Conservation (phyloP, 2,797 vertebrate species). For the Natrix natrix region DNA sequence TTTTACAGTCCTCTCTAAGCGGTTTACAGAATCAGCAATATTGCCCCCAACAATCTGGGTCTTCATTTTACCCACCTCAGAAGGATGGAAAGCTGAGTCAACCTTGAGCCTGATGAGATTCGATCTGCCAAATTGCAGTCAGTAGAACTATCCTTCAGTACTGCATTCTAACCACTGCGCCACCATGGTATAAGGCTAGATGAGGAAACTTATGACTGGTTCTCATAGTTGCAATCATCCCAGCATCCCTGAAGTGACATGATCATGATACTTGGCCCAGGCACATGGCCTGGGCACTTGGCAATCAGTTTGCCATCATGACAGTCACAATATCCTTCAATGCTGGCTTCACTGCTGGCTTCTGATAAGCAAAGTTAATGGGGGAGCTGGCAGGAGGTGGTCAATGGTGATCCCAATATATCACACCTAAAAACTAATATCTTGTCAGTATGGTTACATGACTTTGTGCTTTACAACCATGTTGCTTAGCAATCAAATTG, state of each 20-base stretch:
- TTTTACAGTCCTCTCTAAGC: no score
- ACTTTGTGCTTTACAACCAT: not conserved
- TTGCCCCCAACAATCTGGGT: no score
- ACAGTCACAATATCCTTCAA: not conserved
- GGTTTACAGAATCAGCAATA: no score
- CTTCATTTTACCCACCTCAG: no score
- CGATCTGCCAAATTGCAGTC: no score
- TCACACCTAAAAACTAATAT: not conserved
- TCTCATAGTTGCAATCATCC: not conserved
- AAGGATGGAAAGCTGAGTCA: no score
- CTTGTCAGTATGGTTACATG: not conserved
- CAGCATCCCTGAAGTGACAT: not conserved
- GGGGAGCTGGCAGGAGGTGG: not conserved
- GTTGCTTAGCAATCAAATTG: not conserved
- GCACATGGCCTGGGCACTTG: not conserved
- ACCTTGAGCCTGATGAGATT: no score
- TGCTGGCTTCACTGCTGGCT: not conserved
- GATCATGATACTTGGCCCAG: not conserved
- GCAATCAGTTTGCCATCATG: not conserved
- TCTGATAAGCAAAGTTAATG: not conserved
- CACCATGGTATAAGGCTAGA: not conserved
- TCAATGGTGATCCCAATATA: not conserved
- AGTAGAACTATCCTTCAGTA: no score
- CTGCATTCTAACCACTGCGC: no score
- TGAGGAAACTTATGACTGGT: not conserved